Percentiles rank a stretch among this genome's conserved stretches.
These are phyloP conservation scores for Leptinotarsa juncta DNA, from an alignment of 2,888 invertebrate genomes.

Conservation along the genomic window DNA sequence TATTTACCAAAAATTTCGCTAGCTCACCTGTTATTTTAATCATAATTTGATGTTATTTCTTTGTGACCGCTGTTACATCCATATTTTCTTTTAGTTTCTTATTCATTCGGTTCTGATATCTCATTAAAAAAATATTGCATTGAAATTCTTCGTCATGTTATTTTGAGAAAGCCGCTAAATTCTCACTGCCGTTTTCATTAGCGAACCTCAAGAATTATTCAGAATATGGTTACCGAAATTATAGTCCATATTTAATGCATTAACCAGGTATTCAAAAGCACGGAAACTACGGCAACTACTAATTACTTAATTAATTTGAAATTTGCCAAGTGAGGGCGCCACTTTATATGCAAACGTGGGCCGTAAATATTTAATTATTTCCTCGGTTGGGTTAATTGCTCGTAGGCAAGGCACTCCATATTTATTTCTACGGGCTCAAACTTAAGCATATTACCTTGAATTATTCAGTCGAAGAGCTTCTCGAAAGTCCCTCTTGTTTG, in stretches of 20 bases:
- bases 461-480: constrained; percentile 33
- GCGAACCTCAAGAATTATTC: not conserved
- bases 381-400: constrained; percentile 54
- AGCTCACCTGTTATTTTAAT: no score
- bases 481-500: constrained; percentile 30
- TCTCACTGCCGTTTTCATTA: no score
- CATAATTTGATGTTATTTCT: no score
- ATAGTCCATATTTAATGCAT: constrained; percentile 13
- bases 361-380: constrained; percentile 56
- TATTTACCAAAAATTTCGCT: no score
- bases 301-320: constrained; percentile 52
- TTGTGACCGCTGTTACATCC: no score
- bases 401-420: constrained; percentile 44
- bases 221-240: not conserved
- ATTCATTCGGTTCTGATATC: no score
- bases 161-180: no score
- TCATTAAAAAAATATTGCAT: no score
- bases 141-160: no score
- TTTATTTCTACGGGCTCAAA: constrained; percentile 41
- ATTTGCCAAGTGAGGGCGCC: constrained; percentile 44
- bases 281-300: constrained; percentile 39
- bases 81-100: no score
- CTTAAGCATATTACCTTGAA: constrained; percentile 39
- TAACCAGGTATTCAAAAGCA: constrained; percentile 12
- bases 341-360: constrained; percentile 53